Base-by-base conservation (phyloP, 2,113 vertebrate genomes). In the Rattus norvegicus region DNA sequence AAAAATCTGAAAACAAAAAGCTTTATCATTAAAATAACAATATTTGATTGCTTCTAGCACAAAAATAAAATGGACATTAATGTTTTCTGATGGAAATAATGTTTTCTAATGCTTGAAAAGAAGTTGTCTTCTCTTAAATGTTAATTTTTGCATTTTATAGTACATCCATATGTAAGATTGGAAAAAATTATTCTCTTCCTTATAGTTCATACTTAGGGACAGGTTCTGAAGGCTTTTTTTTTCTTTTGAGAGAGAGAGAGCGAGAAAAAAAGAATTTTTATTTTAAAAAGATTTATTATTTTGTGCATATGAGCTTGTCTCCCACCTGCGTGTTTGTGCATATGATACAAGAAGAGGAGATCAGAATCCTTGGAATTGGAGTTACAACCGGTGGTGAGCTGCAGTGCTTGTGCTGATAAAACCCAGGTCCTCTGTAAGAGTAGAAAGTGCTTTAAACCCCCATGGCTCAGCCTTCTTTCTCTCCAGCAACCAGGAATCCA, bases 41-140 rank as follows among this genome's bases (percentile, higher is more conserved):
- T 80, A 93, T 93, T 86, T 96, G 22, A 84, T 5, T 75, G 14
- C 36, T 93, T 92, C n/a, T 7, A 83, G 26, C 13, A 75, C 79
- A 73, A 77, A 90, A 86, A 3, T 11, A 52, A 92, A 96, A 83
- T 85, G 30, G n/a, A 1, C 59, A 59, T 80, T 92, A 67, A 79
- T 73, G 26, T 77, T 95, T 95, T 83, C 24, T 49, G 17, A 90
- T 67, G 88, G 70, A 67, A 70, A 52, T 24, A 70, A 52, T 20
- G 6, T 65, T 47, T 17, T 30, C 67, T 86, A 65, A 52, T 52
- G 6, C 19, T 88, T 88, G 65, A 88, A 69, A 87, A 36, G 17
- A 70, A 88, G 49, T n/a, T 49, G 43, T 9, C 19, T 49, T 86
- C 61, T 49, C 63, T 86, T 86, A 69, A 69, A 69, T 36, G 4